phyloP scores from a whole-genome alignment of 2,113 vertebrate species.

The Bubo scandiacus region DNA sequence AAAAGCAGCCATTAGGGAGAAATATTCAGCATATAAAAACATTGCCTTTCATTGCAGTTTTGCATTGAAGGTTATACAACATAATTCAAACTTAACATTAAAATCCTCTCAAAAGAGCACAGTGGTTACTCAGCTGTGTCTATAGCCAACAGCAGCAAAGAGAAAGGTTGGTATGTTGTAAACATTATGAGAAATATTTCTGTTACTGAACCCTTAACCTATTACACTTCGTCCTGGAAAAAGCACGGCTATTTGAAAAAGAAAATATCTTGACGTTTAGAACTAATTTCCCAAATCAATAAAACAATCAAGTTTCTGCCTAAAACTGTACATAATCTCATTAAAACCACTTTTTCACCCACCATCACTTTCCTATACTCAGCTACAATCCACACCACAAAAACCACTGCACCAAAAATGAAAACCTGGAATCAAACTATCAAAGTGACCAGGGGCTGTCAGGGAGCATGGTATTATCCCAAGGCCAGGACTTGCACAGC shows the following conservation, averaged over 20 bases:
- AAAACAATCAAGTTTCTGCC: neutral
- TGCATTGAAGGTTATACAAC: neutral
- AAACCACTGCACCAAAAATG: neutral
- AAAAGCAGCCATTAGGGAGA: neutral
- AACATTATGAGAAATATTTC: neutral
- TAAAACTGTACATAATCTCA: neutral
- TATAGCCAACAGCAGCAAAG: neutral
- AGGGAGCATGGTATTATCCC: fast-evolving
- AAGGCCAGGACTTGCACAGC: neutral
- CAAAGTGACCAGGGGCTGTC: fast-evolving
- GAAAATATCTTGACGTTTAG: neutral
- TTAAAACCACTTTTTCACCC: neutral
- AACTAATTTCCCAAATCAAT: neutral
- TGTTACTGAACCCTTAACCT: neutral
- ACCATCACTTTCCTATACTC: neutral
- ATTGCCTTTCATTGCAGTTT: neutral
- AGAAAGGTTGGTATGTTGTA: neutral
- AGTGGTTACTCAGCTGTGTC: neutral
- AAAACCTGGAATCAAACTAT: neutral
- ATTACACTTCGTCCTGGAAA: neutral
- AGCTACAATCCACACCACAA: neutral
- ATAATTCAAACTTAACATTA: neutral
- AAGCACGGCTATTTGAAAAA: neutral
- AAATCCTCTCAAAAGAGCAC: neutral
- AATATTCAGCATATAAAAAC: neutral